Evolutionary conservation across 1,140 invertebrate genomes (phyloP), one percentile per base, ranked within the genome.

Genomic region (Pristionchus pacificus): DNA sequence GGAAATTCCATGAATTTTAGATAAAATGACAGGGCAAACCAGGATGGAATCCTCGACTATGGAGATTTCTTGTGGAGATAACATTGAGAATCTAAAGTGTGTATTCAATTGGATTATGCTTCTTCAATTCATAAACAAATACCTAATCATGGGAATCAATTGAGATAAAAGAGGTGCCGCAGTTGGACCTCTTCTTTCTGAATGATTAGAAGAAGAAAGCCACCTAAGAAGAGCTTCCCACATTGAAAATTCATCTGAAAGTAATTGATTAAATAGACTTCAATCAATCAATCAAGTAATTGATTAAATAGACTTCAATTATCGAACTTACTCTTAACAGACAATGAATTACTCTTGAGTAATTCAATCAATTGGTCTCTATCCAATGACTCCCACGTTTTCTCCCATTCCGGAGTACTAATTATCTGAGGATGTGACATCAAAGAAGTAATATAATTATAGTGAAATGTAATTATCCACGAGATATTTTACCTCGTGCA

Each of bases 301-400:
- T 13, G 24, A n/a, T 61, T 60, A 64, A 14, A 65, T 24, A 65
- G 25, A 0, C 66, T 28, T 0, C n/a, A n/a, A 38, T 6, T 2
- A 27, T 6, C 27, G 24, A 68, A 38, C 33, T 65, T 65, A 81
- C 79, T 81, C 25, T 65, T 60, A 33, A 81, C 55, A n/a, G 78
- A 76, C 2, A 86, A 77, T 63, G 85, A 81, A 61, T 86, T 86
- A 60, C 83, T 84, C 55, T 80, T 81, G 10, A 86, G 70, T 63
- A 86, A 79, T 70, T 86, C 85, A 31, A 85, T 79, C 66, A 86
- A 78, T 70, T 86, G 85, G 64, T 86, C 85, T 31, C 82, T 78
- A 38, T 86, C 86, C 60, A 86, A 74, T 60, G 74, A 77, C 0
- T 84, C 57, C 86, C 86, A 86, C 65, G 86, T 85, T 29, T 77